A percentile compares a stretch with the other conserved stretches of the same genome.
phyloP scores from a whole-genome alignment of 64 coral and sea anemone species.

The Dendrophyllia cribrosa region DNA sequence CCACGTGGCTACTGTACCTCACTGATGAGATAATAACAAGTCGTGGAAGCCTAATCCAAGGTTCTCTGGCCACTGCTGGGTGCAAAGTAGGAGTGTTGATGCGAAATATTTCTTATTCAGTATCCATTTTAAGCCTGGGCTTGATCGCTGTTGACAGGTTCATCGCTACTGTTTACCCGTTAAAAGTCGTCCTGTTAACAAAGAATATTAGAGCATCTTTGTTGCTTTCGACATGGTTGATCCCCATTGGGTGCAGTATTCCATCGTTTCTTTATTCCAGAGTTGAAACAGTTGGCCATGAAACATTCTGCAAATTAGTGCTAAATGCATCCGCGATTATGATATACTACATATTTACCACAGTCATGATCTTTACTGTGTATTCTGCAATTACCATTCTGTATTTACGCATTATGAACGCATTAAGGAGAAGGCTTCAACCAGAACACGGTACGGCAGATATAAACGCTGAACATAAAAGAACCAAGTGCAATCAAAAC shows the following conservation, averaged over 20 bases:
- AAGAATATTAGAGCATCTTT: neutral
- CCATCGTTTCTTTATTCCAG: neutral
- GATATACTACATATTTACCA: neutral
- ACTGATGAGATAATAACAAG: neutral
- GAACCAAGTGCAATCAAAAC: neutral
- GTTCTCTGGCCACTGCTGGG: neutral
- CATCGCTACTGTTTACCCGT: neutral
- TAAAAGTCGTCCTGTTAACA: neutral
- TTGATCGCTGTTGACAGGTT: constrained; percentile 29
- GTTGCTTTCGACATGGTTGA: neutral
- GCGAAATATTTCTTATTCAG: neutral
- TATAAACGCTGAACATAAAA: neutral
- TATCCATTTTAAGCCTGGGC: neutral
- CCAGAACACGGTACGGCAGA: too few relatives aligned
- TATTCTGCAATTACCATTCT: neutral
- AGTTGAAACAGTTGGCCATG: neutral
- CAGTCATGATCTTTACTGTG: neutral
- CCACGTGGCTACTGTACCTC: neutral
- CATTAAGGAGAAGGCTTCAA: neutral
- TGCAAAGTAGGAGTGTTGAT: neutral
- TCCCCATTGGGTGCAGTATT: neutral
- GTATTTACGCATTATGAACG: neutral
- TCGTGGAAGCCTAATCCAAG: neutral
- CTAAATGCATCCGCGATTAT: neutral
- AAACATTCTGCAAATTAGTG: neutral